Evolutionary conservation across 2,888 invertebrate genomes (phyloP), one percentile per base, ranked within the genome.

Genomic region (Lydus trimaculatus): DNA sequence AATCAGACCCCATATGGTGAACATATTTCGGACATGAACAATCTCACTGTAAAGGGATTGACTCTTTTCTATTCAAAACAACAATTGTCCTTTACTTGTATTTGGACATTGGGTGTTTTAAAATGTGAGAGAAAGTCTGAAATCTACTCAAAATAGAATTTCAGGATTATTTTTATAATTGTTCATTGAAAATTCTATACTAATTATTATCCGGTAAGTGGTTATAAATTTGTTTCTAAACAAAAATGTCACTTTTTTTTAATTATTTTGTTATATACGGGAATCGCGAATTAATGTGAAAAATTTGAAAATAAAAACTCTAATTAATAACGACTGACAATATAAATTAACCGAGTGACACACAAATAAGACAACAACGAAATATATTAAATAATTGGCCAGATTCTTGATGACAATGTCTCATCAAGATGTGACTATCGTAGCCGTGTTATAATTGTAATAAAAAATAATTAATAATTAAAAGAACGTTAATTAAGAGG

Each of bases 391-490:
- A 52, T 52, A 52, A 52, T 52, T 52, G 52, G 13, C 52, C 52
- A 52, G 52, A 52, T 52, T 52, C 25, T 13, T 52, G 52, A 52
- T 20, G 52, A 52, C 52, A 52, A 52, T 52, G 13, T 25, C 52
- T 23, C 25, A 52, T 52, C 25, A 25, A 52, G 13, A 25, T 20
- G 25, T 25, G 5, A 1, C 6, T 43, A n/a, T 25, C 25, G n/a
- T n/a, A 20, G 11, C 52, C 23, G 23, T 52, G 52, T 25, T 8
- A 52, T 52, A 52, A 52, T 52, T 23, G 52, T 11, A 52, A 25
- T 52, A 52, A 52, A 48, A 52, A 52, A 52, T 52, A 52, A 52
- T 52, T 52, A 52, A 52, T 25, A 52, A 52, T 52, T 52, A 52
- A 23, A 25, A 13, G 52, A 52, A 52, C 48, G 48, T 48, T 48